Base-by-base conservation (phyloP, 1,140 invertebrate genomes). In the Eurosta solidaginis region DNA sequence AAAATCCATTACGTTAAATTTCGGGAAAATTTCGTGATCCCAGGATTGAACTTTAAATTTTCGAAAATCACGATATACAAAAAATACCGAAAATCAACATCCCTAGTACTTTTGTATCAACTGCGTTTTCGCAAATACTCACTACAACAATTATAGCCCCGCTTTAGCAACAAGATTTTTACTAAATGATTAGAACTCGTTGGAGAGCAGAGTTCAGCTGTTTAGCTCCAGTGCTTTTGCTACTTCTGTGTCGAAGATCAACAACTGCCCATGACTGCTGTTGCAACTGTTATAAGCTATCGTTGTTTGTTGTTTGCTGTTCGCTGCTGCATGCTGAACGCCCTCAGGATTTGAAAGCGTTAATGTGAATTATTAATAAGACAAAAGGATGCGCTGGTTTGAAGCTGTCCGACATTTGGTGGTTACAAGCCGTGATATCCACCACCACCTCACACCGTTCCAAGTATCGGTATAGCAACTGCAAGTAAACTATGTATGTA, bases 351-450 rank as follows among this genome's bases (percentile, higher is more conserved):
- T 83, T 83, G 81, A 83, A 86, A 86, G 84, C 85, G 84, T 86
- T 86, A 86, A 86, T 86, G 85, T 86, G 85, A 86, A 86, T 86
- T 86, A 86, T 86, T 86, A 86, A 86, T 86, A 86, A 86, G 85
- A 86, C 82, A 83, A 86, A 86, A 86, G 83, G 83, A 84, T 85
- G 85, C 85, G 83, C 82, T 33, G 59, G 81, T 84, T 85, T 85
- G 84, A 84, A 80, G 82, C 76, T 80, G 29, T 68, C 27, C 74
- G 45, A 22, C 50, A 27, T n/a, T n/a, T n/a, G n/a, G n/a, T n/a
- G n/a, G n/a, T n/a, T n/a, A 12, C 59, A 29, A n/a, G 6, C 27
- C 40, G 40, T 2, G 33, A n/a, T 42, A 17, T 14, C n/a, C 47
- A 17, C 5, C 47, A 9, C 47, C 45, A 54, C n/a, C 50, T 33